A percentile compares a stretch with the other conserved stretches of the same genome.
phyloP scores from a whole-genome alignment of 1,140 invertebrate genomes.

The Tyrophagus putrescentiae region DNA sequence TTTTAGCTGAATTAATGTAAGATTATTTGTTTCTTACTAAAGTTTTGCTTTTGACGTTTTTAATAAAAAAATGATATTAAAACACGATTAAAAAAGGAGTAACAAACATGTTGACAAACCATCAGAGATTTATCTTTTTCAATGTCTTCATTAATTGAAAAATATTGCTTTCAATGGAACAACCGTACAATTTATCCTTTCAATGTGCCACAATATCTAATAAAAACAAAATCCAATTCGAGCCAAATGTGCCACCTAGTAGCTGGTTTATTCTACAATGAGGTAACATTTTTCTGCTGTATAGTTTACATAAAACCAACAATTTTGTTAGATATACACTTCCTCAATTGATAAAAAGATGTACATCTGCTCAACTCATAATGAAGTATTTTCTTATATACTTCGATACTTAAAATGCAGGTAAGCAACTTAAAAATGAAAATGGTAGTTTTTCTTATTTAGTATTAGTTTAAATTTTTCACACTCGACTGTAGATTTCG shows the following conservation, averaged over 20 bases:
- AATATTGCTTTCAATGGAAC: background rate
- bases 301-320: background rate
- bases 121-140: too few relatives aligned
- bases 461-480: background rate
- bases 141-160: background rate
- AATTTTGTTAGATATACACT: background rate
- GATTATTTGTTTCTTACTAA: too few relatives aligned
- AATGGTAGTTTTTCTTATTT: background rate
- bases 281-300: background rate
- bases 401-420: background rate
- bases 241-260: background rate
- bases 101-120: too few relatives aligned
- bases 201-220: too few relatives aligned
- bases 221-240: background rate
- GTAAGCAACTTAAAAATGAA: background rate
- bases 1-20: too few relatives aligned
- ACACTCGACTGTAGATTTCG: background rate
- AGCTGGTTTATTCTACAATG: background rate
- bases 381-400: background rate
- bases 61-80: too few relatives aligned
- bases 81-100: too few relatives aligned
- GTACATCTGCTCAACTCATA: background rate
- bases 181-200: too few relatives aligned
- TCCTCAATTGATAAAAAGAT: background rate
- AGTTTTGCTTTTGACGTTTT: too few relatives aligned